Conservation (phyloP, 1,140 invertebrate species). For the Chlorops oryzae region DNA sequence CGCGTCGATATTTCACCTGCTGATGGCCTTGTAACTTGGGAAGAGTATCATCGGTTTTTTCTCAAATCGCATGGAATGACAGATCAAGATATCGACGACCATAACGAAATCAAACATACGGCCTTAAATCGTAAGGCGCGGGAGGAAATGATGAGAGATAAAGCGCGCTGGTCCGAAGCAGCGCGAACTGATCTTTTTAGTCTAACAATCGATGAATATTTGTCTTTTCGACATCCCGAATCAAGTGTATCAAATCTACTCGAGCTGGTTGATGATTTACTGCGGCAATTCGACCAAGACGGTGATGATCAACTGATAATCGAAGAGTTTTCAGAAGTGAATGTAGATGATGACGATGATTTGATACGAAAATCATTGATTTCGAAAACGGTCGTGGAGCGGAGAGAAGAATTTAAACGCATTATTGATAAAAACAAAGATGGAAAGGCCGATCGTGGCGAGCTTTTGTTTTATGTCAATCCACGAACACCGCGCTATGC, state of each 20-base stretch:
- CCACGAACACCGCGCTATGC: conserved; percentile 71
- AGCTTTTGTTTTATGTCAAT: conserved; percentile 62
- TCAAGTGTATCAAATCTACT: conserved; percentile 68
- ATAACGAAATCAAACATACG: conserved; percentile 59
- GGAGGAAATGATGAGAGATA: conserved; percentile 66
- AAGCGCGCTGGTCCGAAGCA: conserved; percentile 73
- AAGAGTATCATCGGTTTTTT: conserved; percentile 72
- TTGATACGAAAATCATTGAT: conserved; percentile 43
- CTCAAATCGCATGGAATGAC: conserved; percentile 61
- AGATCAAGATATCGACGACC: conserved; percentile 58
- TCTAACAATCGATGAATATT: conserved; percentile 70
- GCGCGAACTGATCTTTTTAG: conserved; percentile 66
- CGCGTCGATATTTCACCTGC: conserved; percentile 65
- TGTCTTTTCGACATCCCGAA: conserved; percentile 76
- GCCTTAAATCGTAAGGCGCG: conserved; percentile 44
- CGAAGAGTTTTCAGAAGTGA: conserved; percentile 67
- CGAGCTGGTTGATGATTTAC: conserved; percentile 67
- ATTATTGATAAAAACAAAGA: conserved; percentile 70
- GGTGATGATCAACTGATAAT: conserved; percentile 66
- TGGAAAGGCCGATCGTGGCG: conserved; percentile 59
- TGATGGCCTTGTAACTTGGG: conserved; percentile 74
- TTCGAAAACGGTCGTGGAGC: conserved; percentile 56
- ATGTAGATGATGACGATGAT: conserved; percentile 52
- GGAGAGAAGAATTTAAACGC: conserved; percentile 62
- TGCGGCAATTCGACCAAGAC: conserved; percentile 69